These are phyloP conservation scores for Zaprionus inermis DNA, from an alignment of 1,140 invertebrate species.

Conservation along the genomic window DNA sequence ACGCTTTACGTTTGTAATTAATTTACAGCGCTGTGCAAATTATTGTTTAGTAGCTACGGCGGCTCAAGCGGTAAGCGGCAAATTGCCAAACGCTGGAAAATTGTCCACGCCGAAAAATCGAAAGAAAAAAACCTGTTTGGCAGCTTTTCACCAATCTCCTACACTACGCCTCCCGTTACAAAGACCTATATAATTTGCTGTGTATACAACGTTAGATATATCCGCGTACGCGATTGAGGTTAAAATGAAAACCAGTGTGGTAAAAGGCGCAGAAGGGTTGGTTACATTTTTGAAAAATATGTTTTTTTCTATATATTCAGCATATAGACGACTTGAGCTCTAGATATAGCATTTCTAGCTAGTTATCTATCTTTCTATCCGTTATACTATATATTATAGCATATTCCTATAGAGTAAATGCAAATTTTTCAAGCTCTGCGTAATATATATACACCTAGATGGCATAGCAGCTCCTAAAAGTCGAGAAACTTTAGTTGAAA, in stretches of 20 bases:
- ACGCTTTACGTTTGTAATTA: slow-evolving; percentile 13
- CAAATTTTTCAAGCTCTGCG: no score
- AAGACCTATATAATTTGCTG: neutral
- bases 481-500: no score
- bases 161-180: neutral
- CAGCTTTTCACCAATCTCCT: neutral
- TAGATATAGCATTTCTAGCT: no score
- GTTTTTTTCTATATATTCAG: neutral
- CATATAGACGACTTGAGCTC: no score
- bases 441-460: no score
- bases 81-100: slow-evolving; percentile 16
- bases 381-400: no score
- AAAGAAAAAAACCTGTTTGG: slow-evolving; percentile 2
- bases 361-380: no score
- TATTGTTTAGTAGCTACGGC: slow-evolving; percentile 3
- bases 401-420: no score
- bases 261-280: neutral
- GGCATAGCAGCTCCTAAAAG: no score
- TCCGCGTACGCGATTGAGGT: neutral
- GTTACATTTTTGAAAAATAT: neutral
- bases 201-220: neutral
- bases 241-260: neutral
- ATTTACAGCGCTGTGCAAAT: slow-evolving; percentile 22
- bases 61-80: neutral
- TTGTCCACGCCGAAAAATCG: neutral